Conservation (phyloP, 2,888 invertebrate species). For the Abscondita cerata region DNA sequence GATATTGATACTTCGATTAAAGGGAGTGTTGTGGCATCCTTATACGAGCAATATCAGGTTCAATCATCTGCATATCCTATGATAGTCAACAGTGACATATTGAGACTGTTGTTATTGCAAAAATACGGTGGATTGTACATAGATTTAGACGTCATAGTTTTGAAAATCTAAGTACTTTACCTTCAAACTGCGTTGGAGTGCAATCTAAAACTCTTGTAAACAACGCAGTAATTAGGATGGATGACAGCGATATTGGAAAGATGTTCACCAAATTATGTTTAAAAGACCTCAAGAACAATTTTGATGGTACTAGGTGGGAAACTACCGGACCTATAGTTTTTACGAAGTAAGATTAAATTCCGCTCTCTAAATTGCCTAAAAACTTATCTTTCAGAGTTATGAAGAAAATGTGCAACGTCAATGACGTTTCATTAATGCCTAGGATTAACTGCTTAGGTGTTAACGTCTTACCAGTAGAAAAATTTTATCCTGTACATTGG, state of each 20-base stretch:
- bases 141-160: constrained; percentile 76
- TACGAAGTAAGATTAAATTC: neutral
- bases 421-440: neutral
- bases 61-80: constrained; percentile 63
- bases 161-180: neutral
- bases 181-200: neutral
- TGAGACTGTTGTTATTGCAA: constrained; percentile 72
- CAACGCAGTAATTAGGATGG: neutral
- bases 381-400: neutral
- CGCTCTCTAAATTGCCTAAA: neutral
- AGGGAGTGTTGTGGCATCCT: constrained; percentile 64
- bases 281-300: neutral
- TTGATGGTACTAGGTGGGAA: neutral
- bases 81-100: constrained; percentile 69
- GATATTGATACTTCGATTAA: constrained; percentile 61
- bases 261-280: neutral
- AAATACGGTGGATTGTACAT: constrained; percentile 80
- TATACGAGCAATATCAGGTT: constrained; percentile 61
- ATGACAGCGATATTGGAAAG: neutral
- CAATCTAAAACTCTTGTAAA: neutral
- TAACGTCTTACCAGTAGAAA: neutral
- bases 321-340: neutral
- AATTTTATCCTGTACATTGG: neutral
- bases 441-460: neutral
- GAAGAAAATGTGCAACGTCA: neutral